Percentiles rank a stretch among this genome's conserved stretches.
Conservation (phyloP, 2,797 vertebrate genomes). For the Peromyscus attwateri region DNA sequence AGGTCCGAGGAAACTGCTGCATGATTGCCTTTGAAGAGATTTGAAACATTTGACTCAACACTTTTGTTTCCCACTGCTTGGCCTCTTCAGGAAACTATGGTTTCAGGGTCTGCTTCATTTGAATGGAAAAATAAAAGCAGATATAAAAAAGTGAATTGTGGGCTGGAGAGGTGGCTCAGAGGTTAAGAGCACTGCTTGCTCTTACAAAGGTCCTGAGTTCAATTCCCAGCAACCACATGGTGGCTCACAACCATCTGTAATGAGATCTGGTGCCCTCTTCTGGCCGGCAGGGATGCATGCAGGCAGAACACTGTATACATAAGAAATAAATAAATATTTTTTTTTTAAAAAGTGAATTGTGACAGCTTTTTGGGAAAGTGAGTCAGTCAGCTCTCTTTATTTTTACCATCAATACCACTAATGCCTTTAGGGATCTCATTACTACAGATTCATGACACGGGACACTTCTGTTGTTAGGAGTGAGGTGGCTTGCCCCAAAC, state of each 20-base stretch:
- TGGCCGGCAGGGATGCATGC: no score
- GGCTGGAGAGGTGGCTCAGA: no score
- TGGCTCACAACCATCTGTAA: no score
- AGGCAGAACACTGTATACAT: no score
- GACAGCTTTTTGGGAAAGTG: conserved; percentile 50
- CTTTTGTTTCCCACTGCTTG: conserved; percentile 40
- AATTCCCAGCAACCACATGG: no score
- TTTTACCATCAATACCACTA: conserved; percentile 51
- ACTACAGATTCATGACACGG: conserved; percentile 28
- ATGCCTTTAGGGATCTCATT: conserved; percentile 57
- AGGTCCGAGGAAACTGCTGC: not conserved
- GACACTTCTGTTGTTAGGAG: conserved; percentile 46
- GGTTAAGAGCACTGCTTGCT: no score
- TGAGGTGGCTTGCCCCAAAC: conserved; percentile 40
- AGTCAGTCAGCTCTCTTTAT: conserved; percentile 52
- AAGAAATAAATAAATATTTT: no score
- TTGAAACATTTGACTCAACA: conserved; percentile 47
- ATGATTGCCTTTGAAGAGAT: conserved; percentile 53
- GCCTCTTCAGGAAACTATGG: conserved; percentile 24
- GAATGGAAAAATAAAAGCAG: conserved; percentile 55
- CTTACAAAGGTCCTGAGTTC: no score
- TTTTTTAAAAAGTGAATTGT: not conserved
- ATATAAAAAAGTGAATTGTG: conserved; percentile 36
- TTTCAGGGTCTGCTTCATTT: conserved; percentile 37
- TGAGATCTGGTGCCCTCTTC: no score